Evolutionary conservation across 2,888 invertebrate genomes (phyloP), one percentile per base, ranked within the genome.

Genomic region (Campopleginae sp.): DNA sequence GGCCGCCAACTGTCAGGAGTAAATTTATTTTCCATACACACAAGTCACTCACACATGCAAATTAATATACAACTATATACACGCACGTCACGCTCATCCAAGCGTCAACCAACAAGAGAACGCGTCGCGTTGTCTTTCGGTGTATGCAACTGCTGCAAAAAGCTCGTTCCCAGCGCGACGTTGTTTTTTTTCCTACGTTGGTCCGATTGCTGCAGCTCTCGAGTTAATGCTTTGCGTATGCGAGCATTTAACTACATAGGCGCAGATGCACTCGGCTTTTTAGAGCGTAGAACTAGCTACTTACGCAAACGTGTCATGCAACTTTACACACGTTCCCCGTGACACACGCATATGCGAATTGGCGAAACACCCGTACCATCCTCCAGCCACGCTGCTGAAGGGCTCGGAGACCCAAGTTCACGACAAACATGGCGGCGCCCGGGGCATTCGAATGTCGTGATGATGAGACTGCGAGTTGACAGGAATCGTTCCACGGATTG

Each of bases 1-100:
- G 82, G 80, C 71, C 70, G 78, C 82, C 88, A 87, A 86, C 78
- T 68, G 61, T 74, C 58, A 65, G 80, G 84, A 77, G 38, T 68
- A 74, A 58, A 63, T 61, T 78, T 77, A 44, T 68, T 86, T 81
- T 54, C 68, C 51, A 46, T 70, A 31, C 71, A 51, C 65, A 63
- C 54, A 38, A 8, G 2, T 23, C 31, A 58, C 44, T 46, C 23
- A 38, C 31, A 46, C n/a, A 63, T 17, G 23, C 5, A 54, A 1
- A 14, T 19, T 42, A 42, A 12, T 42, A n/a, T 17, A 3, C 42
- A 12, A 0, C 2, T 14, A 19, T 44, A 23, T 66, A 8, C 51
- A 54, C 19, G 4, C 10, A 27, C 23, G 23, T 33, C 17, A 19
- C n/a, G n/a, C 10, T 65, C 65, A 14, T 38, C 38, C 23, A 33